These are phyloP conservation scores for Agonopterix subpropinquella DNA, from an alignment of 2,888 invertebrate species.

Conservation along the genomic window DNA sequence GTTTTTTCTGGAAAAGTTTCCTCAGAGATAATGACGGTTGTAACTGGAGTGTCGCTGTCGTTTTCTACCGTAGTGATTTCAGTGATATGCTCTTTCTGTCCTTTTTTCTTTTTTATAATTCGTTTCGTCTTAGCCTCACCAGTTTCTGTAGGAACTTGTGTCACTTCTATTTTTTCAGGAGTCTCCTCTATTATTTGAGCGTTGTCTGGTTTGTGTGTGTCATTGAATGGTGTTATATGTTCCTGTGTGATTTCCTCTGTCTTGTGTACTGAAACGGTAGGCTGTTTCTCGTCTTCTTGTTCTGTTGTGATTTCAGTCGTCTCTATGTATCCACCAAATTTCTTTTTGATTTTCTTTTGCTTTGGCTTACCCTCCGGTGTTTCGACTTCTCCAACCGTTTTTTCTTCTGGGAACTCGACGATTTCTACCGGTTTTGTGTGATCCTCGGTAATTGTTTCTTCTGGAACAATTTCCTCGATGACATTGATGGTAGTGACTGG, in stretches of 20 bases:
- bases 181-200: slow-evolving; percentile 33
- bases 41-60: slow-evolving; percentile 42
- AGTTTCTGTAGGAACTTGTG: slow-evolving; percentile 14
- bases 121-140: slow-evolving; percentile 18
- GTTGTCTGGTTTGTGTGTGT: slow-evolving; percentile 27
- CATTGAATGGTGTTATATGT: slow-evolving; percentile 18
- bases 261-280: slow-evolving; percentile 27
- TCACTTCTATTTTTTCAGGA: slow-evolving; percentile 13
- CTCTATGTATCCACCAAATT: slow-evolving; percentile 24
- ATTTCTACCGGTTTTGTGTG: slow-evolving; percentile 43
- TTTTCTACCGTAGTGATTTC: slow-evolving; percentile 50
- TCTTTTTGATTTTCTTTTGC: slow-evolving; percentile 28
- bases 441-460: slow-evolving; percentile 20
- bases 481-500: slow-evolving; percentile 15
- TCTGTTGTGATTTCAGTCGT: slow-evolving; percentile 14
- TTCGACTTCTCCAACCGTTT: slow-evolving; percentile 17
- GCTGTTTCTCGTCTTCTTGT: slow-evolving; percentile 31
- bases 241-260: slow-evolving; percentile 29
- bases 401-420: slow-evolving; percentile 28
- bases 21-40: slow-evolving; percentile 18
- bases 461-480: slow-evolving; percentile 21
- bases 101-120: slow-evolving; percentile 41
- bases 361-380: slow-evolving; percentile 26
- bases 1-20: slow-evolving; percentile 11
- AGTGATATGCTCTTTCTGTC: slow-evolving; percentile 40